A percentile compares a stretch with the other conserved stretches of the same genome.
Evolutionary conservation across 1,140 invertebrate genomes (phyloP).

Genomic region (Phymastichus coffea): DNA sequence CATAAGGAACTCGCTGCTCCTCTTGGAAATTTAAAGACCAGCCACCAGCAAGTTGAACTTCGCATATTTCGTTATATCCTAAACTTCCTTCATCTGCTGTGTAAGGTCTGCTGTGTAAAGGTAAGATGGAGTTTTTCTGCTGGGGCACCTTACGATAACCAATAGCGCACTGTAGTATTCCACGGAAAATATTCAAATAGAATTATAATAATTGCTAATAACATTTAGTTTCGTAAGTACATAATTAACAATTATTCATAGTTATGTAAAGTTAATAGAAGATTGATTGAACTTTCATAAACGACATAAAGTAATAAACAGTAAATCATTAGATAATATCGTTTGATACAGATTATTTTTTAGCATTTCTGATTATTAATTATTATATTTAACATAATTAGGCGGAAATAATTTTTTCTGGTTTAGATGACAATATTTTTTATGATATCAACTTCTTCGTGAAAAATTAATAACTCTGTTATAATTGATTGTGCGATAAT

Average conservation of each 20-base stretch:
- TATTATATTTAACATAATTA: no score
- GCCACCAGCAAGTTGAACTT: conserved; percentile 30
- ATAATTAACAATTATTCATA: not conserved
- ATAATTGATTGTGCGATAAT: not conserved
- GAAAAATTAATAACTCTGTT: not conserved
- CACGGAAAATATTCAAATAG: conserved; percentile 30
- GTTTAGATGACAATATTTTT: not conserved
- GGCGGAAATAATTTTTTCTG: no score
- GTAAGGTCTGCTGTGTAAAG: conserved; percentile 67
- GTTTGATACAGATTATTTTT: no score
- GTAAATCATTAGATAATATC: no score
- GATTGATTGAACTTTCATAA: no score
- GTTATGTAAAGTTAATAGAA: not conserved
- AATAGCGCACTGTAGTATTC: conserved; percentile 61
- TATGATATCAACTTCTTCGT: not conserved
- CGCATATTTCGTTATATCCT: conserved; percentile 74
- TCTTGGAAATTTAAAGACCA: conserved; percentile 60
- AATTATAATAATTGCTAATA: no score
- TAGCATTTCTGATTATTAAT: not conserved
- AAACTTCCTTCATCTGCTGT: conserved; percentile 69
- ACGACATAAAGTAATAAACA: no score
- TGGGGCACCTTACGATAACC: conserved; percentile 60
- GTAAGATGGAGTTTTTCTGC: conserved; percentile 66
- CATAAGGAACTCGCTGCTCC: conserved; percentile 65
- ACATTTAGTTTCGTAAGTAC: not conserved